Evolutionary conservation across 2,888 invertebrate genomes (phyloP), one percentile per base, ranked within the genome.

Genomic region (Drosophila silvestris): DNA sequence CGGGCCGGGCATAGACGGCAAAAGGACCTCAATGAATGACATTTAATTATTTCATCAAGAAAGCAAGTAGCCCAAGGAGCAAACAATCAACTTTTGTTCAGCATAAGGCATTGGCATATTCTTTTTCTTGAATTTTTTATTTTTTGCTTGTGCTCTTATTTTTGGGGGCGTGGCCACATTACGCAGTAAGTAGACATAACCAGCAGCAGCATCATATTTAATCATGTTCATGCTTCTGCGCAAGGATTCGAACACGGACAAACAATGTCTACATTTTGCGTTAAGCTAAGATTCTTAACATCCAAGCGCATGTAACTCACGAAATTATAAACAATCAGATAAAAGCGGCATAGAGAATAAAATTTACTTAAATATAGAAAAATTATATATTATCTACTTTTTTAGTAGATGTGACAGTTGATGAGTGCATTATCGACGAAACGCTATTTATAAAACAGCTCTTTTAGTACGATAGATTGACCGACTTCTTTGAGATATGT

Each of bases 11-110:
- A 73, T 50, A 64, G 70, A 68, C 66, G 70, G 73, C 71, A 81
- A 81, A 47, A 73, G 79, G 71, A 61, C 87, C 84, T 80, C 84
- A 86, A 76, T 87, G 87, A 87, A 86, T 84, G 91, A 87, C 91
- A 90, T 88, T 91, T 88, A 91, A 88, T 91, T 88, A 91, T 88
- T 88, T 88, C 89, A 88, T 88, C 89, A 90, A 82, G 90, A 81
- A 87, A 87, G 91, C 85, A 89, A 88, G 89, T 85, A 89, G 80
- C 89, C 86, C 74, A 74, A 85, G 85, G 91, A 74, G 65, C 83
- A 81, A 84, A 84, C 82, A 86, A 89, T 87, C 81, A 86, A 89
- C 86, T 86, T 70, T 57, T 67, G 70, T 39, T 77, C 67, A 65
- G 70, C 83, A 79, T 73, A 79, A 75, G 90, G 70, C 85, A 89